Percentiles rank a stretch among this genome's conserved stretches.
phyloP scores from a whole-genome alignment of 92 coral and sea anemone genomes.

The Chrysogorgia sp. region DNA sequence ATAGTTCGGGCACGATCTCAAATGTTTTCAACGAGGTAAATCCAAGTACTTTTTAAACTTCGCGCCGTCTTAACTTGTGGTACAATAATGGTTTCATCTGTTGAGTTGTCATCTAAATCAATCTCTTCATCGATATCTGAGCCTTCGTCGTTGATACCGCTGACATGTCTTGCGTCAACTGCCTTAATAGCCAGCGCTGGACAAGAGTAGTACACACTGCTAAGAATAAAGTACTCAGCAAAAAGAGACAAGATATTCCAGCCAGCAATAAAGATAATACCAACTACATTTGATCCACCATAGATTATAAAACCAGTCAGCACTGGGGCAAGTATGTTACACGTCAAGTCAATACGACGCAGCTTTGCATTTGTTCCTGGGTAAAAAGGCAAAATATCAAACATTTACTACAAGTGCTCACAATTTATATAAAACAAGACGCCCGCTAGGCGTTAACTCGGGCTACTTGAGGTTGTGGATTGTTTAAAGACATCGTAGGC shows the following conservation, averaged over 20 bases:
- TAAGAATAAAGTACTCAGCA: slow-evolving; percentile 78
- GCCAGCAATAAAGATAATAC: slow-evolving; percentile 80
- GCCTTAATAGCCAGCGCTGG: slow-evolving; percentile 75
- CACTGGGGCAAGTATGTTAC: slow-evolving; percentile 92
- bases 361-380: slow-evolving; percentile 81
- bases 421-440: too few species aligned
- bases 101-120: slow-evolving; percentile 45
- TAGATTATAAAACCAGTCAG: slow-evolving; percentile 86
- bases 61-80: slow-evolving; percentile 40
- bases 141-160: slow-evolving; percentile 31
- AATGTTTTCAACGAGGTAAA: not conserved
- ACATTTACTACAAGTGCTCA: too few species aligned
- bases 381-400: too few species aligned
- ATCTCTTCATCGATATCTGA: slow-evolving; percentile 16
- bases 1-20: slow-evolving; percentile 45
- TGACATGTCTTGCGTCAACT: slow-evolving; percentile 58
- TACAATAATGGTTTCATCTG: slow-evolving; percentile 60
- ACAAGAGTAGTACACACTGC: slow-evolving; percentile 74
- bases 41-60: not conserved
- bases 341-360: slow-evolving; percentile 87
- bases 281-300: slow-evolving; percentile 72
- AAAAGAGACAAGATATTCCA: slow-evolving; percentile 94
- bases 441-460: too few species aligned
- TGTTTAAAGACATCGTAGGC: too few species aligned
- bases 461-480: too few species aligned